A percentile compares a stretch with the other conserved stretches of the same genome.
phyloP scores from a whole-genome alignment of 2,888 invertebrate genomes.

The Pyrrhosoma nymphula region DNA sequence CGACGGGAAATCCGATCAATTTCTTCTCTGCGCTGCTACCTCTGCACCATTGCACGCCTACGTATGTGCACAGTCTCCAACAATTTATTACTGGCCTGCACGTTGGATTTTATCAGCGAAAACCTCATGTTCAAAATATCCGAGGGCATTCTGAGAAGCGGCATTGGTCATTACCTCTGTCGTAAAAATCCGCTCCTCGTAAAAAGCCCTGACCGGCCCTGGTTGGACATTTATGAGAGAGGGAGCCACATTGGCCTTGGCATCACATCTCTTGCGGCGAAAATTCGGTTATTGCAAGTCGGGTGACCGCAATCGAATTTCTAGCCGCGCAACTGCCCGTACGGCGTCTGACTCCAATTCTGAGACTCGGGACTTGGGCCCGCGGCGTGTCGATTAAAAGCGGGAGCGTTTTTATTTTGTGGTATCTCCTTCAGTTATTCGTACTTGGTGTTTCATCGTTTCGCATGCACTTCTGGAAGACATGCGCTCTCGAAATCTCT shows the following conservation, averaged over 20 bases:
- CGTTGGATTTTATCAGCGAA: not conserved
- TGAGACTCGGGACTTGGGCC: too few relatives aligned
- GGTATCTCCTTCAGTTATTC: too few relatives aligned
- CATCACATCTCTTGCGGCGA: not conserved
- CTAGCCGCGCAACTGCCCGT: too few relatives aligned
- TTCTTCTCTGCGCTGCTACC: not conserved
- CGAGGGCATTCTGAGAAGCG: not conserved
- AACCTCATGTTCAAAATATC: not conserved
- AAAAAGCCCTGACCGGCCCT: not conserved
- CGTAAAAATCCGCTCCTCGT: not conserved
- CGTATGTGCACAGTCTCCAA: not conserved
- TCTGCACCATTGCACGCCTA: not conserved
- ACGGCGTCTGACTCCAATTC: too few relatives aligned
- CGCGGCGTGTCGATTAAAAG: not conserved
- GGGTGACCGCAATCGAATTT: not conserved
- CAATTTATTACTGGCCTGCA: not conserved
- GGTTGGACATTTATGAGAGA: not conserved
- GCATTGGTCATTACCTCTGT: not conserved
- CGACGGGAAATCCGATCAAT: not conserved
- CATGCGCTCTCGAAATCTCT: too few relatives aligned
- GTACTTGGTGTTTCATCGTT: too few relatives aligned
- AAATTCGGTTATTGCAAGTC: not conserved
- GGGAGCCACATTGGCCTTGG: not conserved
- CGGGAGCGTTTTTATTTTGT: too few relatives aligned
- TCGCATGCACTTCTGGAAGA: too few relatives aligned